These are phyloP conservation scores for Coenonympha glycerion DNA, from an alignment of 2,888 invertebrate genomes.

Conservation along the genomic window DNA sequence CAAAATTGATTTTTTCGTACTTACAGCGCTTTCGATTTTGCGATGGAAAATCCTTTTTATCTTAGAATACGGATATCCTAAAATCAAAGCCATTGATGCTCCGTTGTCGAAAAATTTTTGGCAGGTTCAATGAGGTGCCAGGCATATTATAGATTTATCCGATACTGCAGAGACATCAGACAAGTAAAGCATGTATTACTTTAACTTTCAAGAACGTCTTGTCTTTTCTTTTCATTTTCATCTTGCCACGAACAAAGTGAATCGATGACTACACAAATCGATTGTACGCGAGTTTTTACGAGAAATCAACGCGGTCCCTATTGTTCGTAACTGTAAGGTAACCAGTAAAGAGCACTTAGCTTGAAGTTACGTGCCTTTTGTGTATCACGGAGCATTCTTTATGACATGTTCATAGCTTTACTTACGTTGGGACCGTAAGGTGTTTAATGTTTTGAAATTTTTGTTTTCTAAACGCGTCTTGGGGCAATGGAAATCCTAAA, in stretches of 20 bases:
- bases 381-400: neutral
- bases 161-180: too few relatives aligned
- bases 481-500: neutral
- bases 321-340: slow-evolving; percentile 3
- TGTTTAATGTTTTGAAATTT: slow-evolving; percentile 1
- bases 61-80: neutral
- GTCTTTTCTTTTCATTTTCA: slow-evolving; percentile 31
- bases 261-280: slow-evolving; percentile 10
- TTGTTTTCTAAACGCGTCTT: slow-evolving; percentile 1
- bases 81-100: neutral
- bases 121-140: too few relatives aligned
- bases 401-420: neutral
- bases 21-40: neutral
- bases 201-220: too few relatives aligned
- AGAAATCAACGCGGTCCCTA: slow-evolving; percentile 4
- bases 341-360: neutral
- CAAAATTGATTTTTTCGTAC: neutral
- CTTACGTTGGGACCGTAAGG: neutral
- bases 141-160: too few relatives aligned
- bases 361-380: neutral
- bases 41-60: neutral
- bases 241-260: slow-evolving; percentile 3
- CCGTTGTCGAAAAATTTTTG: too few relatives aligned
- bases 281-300: slow-evolving; percentile 15
- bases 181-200: too few relatives aligned